Percentiles rank a stretch among this genome's conserved stretches.
Evolutionary conservation across 2,888 invertebrate genomes (phyloP).

Genomic region (Timema cristinae): DNA sequence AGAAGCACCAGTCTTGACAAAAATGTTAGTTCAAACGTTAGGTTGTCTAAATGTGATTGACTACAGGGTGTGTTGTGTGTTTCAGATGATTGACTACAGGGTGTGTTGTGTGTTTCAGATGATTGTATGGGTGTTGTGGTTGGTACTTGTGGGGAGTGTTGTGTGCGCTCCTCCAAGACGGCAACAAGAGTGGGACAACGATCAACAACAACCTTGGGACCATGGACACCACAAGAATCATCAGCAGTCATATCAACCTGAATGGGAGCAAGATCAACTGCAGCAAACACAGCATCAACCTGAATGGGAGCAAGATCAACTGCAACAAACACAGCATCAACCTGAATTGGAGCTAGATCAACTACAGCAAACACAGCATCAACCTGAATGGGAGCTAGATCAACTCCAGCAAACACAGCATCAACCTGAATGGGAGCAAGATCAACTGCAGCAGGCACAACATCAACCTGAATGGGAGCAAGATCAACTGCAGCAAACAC

Average conservation of each 20-base stretch:
- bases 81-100: not conserved
- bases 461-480: slow-evolving; percentile 36
- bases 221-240: slow-evolving; percentile 7
- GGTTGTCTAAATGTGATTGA: too few relatives aligned
- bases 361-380: slow-evolving; percentile 10
- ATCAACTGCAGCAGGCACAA: slow-evolving; percentile 23
- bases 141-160: not conserved
- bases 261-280: not conserved
- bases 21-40: too few relatives aligned
- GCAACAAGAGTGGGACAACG: not conserved
- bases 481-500: slow-evolving; percentile 38
- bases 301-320: slow-evolving; percentile 3
- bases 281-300: slow-evolving; percentile 13
- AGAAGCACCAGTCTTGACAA: too few relatives aligned
- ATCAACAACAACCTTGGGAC: not conserved
- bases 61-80: not conserved
- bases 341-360: not conserved
- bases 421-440: slow-evolving; percentile 5
- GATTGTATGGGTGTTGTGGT: not conserved
- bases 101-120: slow-evolving; percentile 12
- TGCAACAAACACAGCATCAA: not conserved
- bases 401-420: slow-evolving; percentile 35
- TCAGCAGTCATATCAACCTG: not conserved
- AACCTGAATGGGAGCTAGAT: slow-evolving; percentile 24
- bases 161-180: not conserved